These are phyloP conservation scores for Agriotes lineatus DNA, from an alignment of 2,888 invertebrate genomes.

Conservation along the genomic window DNA sequence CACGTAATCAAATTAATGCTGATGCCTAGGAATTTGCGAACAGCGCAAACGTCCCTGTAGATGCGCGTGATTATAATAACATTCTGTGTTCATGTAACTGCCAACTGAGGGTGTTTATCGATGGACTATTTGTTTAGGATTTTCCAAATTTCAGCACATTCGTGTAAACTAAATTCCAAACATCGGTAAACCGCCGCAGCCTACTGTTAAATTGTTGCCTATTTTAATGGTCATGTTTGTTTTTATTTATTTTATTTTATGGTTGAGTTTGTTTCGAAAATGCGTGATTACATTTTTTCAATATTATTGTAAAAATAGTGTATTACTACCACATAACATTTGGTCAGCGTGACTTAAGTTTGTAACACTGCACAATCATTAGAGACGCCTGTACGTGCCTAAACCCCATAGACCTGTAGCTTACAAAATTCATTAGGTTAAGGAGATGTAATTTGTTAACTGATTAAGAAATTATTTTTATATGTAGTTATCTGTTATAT, in stretches of 20 bases:
- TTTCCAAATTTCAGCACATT: neutral
- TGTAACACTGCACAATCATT: too few relatives aligned
- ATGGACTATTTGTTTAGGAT: neutral
- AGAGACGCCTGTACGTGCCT: too few relatives aligned
- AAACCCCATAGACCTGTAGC: neutral
- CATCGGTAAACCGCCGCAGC: neutral
- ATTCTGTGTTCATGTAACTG: constrained; percentile 17
- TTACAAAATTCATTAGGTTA: constrained; percentile 2
- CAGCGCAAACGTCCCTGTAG: neutral
- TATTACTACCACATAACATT: too few relatives aligned
- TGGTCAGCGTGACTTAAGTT: too few relatives aligned
- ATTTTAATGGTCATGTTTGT: neutral
- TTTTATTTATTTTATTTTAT: too few relatives aligned
- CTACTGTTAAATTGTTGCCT: constrained; percentile 7
- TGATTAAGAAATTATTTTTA: constrained; percentile 12
- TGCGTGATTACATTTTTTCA: neutral
- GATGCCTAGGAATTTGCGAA: neutral
- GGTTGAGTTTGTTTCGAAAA: neutral
- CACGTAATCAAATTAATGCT: constrained; percentile 17
- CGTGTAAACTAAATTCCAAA: too few relatives aligned
- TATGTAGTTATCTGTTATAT: constrained; percentile 12
- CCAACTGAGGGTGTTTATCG: constrained; percentile 1
- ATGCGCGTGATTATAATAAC: neutral
- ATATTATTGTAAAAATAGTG: too few relatives aligned
- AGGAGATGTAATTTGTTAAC: constrained; percentile 5